phyloP scores from a whole-genome alignment of 2,888 invertebrate species.

The Osmoderma eremita region DNA sequence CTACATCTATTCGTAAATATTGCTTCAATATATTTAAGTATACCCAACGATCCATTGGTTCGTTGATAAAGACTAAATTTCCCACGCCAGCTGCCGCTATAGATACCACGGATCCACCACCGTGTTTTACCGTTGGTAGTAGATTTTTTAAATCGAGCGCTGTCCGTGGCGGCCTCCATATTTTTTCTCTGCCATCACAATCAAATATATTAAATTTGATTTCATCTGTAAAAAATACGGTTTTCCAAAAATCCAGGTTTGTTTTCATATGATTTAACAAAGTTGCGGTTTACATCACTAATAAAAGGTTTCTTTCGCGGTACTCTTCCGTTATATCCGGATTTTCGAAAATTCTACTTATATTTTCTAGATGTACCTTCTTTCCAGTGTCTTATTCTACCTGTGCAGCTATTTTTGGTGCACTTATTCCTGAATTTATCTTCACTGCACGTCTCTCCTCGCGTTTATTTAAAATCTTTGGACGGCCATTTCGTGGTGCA shows the following conservation, averaged over 20 bases:
- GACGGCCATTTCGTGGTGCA: background rate
- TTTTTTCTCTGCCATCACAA: constrained; percentile 22
- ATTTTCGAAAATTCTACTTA: too few relatives aligned
- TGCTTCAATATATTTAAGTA: too few relatives aligned
- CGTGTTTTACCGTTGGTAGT: constrained; percentile 18
- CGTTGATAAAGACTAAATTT: constrained; percentile 7
- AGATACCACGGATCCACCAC: constrained; percentile 6
- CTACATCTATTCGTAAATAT: too few relatives aligned
- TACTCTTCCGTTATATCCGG: too few relatives aligned
- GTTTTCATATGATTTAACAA: background rate
- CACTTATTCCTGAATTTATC: too few relatives aligned
- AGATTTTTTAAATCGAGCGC: constrained; percentile 14
- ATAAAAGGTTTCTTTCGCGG: too few relatives aligned
- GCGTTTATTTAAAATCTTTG: background rate
- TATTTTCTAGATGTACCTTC: too few relatives aligned
- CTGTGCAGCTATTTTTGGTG: too few relatives aligned
- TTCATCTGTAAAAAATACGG: constrained; percentile 9
- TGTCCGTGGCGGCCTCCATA: constrained; percentile 5
- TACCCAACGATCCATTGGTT: too few relatives aligned
- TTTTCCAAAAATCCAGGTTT: constrained; percentile 4
- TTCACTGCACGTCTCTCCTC: too few relatives aligned
- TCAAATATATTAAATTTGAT: constrained; percentile 18
- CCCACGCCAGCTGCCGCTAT: constrained; percentile 19
- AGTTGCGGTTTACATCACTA: background rate
- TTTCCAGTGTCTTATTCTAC: too few relatives aligned